A percentile compares a stretch with the other conserved stretches of the same genome.
These are phyloP conservation scores for Liparis tanakae DNA, from an alignment of 2,797 vertebrate species.

Conservation along the genomic window DNA sequence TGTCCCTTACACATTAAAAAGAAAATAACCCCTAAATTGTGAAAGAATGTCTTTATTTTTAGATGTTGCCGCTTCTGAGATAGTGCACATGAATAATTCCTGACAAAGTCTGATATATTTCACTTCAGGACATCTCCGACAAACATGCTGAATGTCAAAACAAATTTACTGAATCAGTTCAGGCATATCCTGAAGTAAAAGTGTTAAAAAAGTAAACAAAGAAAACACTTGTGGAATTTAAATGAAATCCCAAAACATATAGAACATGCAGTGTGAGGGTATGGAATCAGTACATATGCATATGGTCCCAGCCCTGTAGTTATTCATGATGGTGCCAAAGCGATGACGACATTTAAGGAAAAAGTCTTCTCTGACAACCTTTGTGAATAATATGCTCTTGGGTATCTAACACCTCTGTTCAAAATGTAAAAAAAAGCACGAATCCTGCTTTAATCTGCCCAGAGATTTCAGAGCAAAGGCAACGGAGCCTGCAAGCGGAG, in stretches of 20 bases:
- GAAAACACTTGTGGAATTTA: neutral
- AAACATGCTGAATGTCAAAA: too few species aligned
- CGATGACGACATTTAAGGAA: neutral
- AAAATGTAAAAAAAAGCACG: neutral
- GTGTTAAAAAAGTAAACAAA: neutral
- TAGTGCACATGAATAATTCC: neutral
- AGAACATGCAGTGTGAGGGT: neutral
- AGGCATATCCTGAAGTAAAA: neutral
- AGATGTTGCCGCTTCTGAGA: too few species aligned
- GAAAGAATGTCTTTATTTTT: too few species aligned
- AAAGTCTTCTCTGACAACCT: neutral
- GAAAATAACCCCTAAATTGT: too few species aligned
- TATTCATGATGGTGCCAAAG: neutral
- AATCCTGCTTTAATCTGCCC: neutral
- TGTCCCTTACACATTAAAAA: too few species aligned
- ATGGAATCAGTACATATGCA: neutral
- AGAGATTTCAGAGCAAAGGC: neutral
- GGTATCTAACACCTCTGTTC: neutral
- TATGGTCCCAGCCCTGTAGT: neutral
- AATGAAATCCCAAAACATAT: neutral
- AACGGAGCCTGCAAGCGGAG: slow-evolving; percentile 1
- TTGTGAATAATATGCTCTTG: neutral
- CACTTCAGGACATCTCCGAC: too few species aligned
- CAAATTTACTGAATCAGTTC: neutral
- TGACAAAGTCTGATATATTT: too few species aligned